Conservation (phyloP, 2,888 invertebrate genomes). For the Ophraella communa region DNA sequence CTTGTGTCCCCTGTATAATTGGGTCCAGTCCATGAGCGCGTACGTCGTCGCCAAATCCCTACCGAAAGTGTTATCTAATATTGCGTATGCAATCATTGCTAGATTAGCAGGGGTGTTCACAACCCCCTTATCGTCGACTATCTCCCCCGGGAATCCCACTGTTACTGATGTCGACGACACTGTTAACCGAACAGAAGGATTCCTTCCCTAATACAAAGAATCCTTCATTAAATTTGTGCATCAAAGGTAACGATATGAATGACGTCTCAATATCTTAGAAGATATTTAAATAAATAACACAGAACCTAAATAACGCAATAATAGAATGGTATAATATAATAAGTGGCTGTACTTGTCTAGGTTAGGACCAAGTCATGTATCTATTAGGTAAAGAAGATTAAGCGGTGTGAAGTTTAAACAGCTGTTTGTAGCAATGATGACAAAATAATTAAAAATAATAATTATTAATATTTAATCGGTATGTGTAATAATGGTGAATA, state of each 20-base stretch:
- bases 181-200: constrained; percentile 19
- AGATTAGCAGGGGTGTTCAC: constrained; percentile 58
- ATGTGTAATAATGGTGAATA: too few relatives aligned
- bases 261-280: background rate
- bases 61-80: constrained; percentile 57
- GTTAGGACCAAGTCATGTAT: too few relatives aligned
- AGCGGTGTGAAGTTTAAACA: too few relatives aligned
- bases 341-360: too few relatives aligned
- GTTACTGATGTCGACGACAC: constrained; percentile 24
- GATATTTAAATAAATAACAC: background rate
- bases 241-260: constrained; percentile 18
- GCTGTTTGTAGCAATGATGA: too few relatives aligned
- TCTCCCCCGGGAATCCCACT: constrained; percentile 51
- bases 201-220: constrained; percentile 20
- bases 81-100: constrained; percentile 59
- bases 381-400: too few relatives aligned
- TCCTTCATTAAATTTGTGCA: constrained; percentile 7
- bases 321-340: too few relatives aligned
- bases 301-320: background rate
- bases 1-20: background rate
- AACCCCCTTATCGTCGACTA: constrained; percentile 53
- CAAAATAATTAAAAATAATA: too few relatives aligned
- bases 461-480: too few relatives aligned
- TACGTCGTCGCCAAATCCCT: constrained; percentile 36
- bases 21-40: constrained; percentile 18